phyloP scores from a whole-genome alignment of 2,888 invertebrate species.

The Cephus runcator region DNA sequence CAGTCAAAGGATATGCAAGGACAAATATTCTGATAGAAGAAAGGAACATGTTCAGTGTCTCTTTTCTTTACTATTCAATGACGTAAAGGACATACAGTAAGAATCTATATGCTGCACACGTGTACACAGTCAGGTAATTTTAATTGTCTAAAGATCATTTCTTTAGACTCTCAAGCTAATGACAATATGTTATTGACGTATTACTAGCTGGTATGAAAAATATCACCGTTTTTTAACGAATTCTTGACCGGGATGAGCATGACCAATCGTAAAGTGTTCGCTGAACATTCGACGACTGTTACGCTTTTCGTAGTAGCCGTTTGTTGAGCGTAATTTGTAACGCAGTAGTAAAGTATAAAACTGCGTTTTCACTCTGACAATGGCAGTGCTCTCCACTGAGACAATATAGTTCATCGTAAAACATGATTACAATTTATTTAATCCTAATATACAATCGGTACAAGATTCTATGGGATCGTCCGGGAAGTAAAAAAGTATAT shows the following conservation, averaged over 20 bases:
- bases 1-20: not conserved
- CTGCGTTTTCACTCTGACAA: not conserved
- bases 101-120: slow-evolving; percentile 12
- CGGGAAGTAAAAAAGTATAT: not conserved
- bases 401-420: not conserved
- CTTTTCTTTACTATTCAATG: not conserved
- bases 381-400: not conserved
- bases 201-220: not conserved
- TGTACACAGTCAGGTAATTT: not conserved
- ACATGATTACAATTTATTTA: not conserved
- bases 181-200: not conserved
- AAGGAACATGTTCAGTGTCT: not conserved
- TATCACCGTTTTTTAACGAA: not conserved
- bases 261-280: not conserved
- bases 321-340: not conserved
- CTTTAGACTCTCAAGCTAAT: not conserved
- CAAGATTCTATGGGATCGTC: not conserved
- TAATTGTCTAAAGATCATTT: not conserved
- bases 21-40: not conserved
- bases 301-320: not conserved
- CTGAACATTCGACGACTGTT: not conserved
- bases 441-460: not conserved
- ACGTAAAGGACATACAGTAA: slow-evolving; percentile 10
- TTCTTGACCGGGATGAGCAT: not conserved
- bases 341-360: not conserved